These are phyloP conservation scores for Cydia amplana DNA, from an alignment of 1,140 invertebrate species.

Conservation along the genomic window DNA sequence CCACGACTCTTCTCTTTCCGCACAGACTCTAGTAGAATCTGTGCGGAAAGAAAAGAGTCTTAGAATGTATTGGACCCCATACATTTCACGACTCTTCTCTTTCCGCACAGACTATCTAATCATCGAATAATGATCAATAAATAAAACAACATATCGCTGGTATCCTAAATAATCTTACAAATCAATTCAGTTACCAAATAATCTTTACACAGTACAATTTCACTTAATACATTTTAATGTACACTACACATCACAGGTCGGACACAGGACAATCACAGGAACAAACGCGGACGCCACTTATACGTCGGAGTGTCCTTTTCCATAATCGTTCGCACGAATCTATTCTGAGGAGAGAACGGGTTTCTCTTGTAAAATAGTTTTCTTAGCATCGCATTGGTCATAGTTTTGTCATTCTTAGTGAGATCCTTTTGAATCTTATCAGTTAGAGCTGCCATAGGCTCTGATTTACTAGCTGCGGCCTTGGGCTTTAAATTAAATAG, in stretches of 20 bases:
- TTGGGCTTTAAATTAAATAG: constrained; percentile 33
- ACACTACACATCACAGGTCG: not conserved
- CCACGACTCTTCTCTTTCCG: no score
- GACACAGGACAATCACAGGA: not conserved
- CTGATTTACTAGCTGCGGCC: not conserved
- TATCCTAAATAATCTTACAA: constrained; percentile 5
- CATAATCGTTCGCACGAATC: constrained; percentile 61
- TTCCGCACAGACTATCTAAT: no score
- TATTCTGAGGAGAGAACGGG: constrained; percentile 64
- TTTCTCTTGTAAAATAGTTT: constrained; percentile 70
- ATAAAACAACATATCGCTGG: not conserved
- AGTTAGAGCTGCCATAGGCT: constrained; percentile 45
- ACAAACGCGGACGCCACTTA: constrained; percentile 9
- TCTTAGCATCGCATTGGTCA: constrained; percentile 55
- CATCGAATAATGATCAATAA: no score
- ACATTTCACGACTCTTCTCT: no score
- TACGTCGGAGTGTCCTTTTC: constrained; percentile 54
- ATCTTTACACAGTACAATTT: constrained; percentile 13
- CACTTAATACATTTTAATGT: constrained; percentile 20
- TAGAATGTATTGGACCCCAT: no score
- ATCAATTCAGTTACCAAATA: constrained; percentile 14
- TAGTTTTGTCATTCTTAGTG: not conserved
- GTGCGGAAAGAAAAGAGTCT: no score
- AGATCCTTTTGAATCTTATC: constrained; percentile 58
- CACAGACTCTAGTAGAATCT: no score